A percentile compares a stretch with the other conserved stretches of the same genome.
phyloP scores from a whole-genome alignment of 1,140 invertebrate genomes.

The Homalodisca vitripennis region DNA sequence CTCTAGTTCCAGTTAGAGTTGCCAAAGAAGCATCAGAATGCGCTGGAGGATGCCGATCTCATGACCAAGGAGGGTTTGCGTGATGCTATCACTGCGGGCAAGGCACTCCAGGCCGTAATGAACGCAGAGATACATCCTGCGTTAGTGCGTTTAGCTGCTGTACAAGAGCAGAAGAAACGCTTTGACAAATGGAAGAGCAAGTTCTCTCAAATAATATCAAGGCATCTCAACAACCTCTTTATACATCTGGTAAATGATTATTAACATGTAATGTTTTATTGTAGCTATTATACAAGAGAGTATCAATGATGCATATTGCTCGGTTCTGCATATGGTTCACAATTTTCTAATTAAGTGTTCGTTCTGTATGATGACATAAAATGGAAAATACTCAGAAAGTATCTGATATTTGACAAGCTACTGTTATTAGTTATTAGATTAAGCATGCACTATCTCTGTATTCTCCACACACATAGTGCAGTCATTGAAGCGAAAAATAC shows the following conservation, averaged over 20 bases:
- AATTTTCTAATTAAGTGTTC: too few species aligned
- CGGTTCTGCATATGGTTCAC: too few species aligned
- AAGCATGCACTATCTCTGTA: too few species aligned
- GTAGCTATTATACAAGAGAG: too few species aligned
- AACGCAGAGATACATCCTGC: slow-evolving; percentile 66
- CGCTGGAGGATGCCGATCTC: slow-evolving; percentile 70
- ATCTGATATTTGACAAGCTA: too few species aligned
- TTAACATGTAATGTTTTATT: too few species aligned
- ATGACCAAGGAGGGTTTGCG: slow-evolving; percentile 69
- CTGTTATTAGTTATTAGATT: too few species aligned
- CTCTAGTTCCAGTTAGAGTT: slow-evolving; percentile 72
- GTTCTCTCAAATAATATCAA: slow-evolving; percentile 78
- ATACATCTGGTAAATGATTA: slow-evolving; percentile 87
- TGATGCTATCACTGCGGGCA: slow-evolving; percentile 76
- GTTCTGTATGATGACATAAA: too few species aligned
- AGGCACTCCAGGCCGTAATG: slow-evolving; percentile 75
- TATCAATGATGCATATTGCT: too few species aligned
- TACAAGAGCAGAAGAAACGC: slow-evolving; percentile 84
- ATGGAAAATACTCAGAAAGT: too few species aligned
- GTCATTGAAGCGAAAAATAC: too few species aligned
- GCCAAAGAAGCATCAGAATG: slow-evolving; percentile 63
- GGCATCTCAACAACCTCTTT: slow-evolving; percentile 91
- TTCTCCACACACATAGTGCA: too few species aligned
- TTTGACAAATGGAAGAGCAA: slow-evolving; percentile 82
- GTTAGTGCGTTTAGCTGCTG: slow-evolving; percentile 70